Conservation (phyloP, 2,797 vertebrate species). For the Rousettus madagascariensis region DNA sequence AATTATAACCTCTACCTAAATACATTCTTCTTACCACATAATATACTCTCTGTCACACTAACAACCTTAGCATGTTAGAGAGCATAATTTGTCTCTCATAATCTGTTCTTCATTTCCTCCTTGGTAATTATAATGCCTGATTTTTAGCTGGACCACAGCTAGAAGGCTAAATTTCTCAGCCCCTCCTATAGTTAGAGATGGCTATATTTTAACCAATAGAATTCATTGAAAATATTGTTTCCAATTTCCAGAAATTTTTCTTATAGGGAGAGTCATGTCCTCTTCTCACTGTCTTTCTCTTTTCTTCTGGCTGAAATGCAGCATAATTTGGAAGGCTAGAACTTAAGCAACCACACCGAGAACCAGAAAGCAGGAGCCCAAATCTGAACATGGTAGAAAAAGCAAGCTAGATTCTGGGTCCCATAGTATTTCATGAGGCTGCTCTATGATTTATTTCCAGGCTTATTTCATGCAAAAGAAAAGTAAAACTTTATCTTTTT, state of each 20-base stretch:
- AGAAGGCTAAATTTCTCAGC: not conserved
- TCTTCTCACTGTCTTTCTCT: not conserved
- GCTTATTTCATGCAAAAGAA: not conserved
- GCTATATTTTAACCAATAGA: not conserved
- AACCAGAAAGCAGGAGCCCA: not conserved
- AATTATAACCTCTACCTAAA: not conserved
- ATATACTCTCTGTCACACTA: not conserved
- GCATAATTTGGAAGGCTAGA: not conserved
- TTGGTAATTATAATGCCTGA: not conserved
- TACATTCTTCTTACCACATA: not conserved
- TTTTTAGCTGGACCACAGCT: not conserved
- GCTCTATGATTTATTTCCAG: not conserved
- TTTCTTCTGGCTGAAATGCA: not conserved
- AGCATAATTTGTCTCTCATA: not conserved
- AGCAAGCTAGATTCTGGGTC: not conserved
- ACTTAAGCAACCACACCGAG: not conserved
- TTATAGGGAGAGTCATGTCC: not conserved
- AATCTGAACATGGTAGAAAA: not conserved
- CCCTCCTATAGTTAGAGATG: not conserved
- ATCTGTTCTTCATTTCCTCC: not conserved
- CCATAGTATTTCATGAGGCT: not conserved
- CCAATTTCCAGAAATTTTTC: not conserved
- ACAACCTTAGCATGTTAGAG: not conserved
- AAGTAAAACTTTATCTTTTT: not conserved
- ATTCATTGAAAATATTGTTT: not conserved